Percentiles rank a stretch among this genome's conserved stretches.
Conservation (phyloP, 2,113 vertebrate genomes). For the Paramisgurnus dabryanus region DNA sequence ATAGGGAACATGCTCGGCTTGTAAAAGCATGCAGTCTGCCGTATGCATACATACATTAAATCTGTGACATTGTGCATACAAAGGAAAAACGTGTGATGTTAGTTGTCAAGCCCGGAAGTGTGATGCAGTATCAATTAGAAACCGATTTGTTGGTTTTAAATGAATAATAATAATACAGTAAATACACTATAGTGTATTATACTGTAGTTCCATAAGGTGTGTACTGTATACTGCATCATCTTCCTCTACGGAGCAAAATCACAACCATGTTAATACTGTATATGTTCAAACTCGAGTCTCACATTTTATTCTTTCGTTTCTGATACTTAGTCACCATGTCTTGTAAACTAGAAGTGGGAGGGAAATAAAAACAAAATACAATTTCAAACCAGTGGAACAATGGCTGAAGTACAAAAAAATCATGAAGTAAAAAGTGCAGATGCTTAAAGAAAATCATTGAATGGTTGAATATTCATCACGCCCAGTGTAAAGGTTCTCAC, state of each 20-base stretch:
- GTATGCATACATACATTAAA: slow-evolving; percentile 61
- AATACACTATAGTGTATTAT: background rate
- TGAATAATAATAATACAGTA: slow-evolving; percentile 2
- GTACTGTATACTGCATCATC: slow-evolving; percentile 66
- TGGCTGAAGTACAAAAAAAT: slow-evolving; percentile 37
- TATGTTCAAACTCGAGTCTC: slow-evolving; percentile 68
- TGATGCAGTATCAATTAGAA: slow-evolving; percentile 67
- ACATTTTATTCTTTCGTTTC: slow-evolving; percentile 97
- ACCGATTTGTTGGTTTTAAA: background rate
- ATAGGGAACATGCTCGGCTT: slow-evolving; percentile 58
- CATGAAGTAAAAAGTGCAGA: background rate
- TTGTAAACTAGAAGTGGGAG: slow-evolving; percentile 87
- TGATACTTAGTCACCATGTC: slow-evolving; percentile 99
- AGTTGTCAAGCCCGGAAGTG: slow-evolving; percentile 51
- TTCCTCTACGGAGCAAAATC: slow-evolving; percentile 47
- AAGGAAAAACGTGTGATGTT: slow-evolving; percentile 44
- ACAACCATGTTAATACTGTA: slow-evolving; percentile 14
- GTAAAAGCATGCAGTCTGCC: slow-evolving; percentile 44
- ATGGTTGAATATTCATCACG: slow-evolving; percentile 25
- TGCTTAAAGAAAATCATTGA: background rate
- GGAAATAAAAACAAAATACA: slow-evolving; percentile 51
- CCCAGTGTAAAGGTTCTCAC: slow-evolving; percentile 4
- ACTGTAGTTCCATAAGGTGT: background rate
- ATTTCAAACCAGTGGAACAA: slow-evolving; percentile 33
- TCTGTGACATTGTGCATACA: slow-evolving; percentile 64